These are phyloP conservation scores for Pangasius macronema DNA, from an alignment of 2,797 vertebrate species.

Conservation along the genomic window DNA sequence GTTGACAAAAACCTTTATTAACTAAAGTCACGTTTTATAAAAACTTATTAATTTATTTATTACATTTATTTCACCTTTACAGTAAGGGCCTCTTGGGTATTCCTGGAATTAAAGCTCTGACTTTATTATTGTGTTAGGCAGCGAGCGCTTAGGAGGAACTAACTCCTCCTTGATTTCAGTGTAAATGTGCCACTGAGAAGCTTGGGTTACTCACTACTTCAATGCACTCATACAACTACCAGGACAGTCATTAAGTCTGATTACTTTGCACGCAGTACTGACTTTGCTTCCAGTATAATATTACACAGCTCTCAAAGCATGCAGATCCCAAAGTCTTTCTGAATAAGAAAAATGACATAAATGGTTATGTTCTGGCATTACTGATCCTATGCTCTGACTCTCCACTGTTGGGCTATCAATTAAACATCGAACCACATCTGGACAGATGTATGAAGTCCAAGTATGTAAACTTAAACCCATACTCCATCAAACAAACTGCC, in stretches of 20 bases:
- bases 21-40: constrained; percentile 16
- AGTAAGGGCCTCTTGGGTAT: constrained; percentile 39
- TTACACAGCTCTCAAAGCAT: neutral
- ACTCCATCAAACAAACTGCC: neutral
- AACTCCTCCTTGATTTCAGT: constrained; percentile 13
- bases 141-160: too few species aligned
- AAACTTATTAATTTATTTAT: neutral
- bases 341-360: neutral
- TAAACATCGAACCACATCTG: neutral
- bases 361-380: neutral
- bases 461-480: neutral
- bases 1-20: constrained; percentile 24
- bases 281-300: neutral
- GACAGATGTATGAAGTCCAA: neutral
- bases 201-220: constrained; percentile 26
- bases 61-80: constrained; percentile 20
- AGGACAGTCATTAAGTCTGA: neutral
- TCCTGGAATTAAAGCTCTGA: constrained; percentile 17
- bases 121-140: constrained; percentile 28
- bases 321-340: neutral
- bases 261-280: neutral
- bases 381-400: neutral
- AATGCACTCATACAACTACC: neutral
- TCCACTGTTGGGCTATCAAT: neutral
- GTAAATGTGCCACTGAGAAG: constrained; percentile 17